Conservation (phyloP, 2,797 vertebrate species). For the Bryconaethiops microstoma region DNA sequence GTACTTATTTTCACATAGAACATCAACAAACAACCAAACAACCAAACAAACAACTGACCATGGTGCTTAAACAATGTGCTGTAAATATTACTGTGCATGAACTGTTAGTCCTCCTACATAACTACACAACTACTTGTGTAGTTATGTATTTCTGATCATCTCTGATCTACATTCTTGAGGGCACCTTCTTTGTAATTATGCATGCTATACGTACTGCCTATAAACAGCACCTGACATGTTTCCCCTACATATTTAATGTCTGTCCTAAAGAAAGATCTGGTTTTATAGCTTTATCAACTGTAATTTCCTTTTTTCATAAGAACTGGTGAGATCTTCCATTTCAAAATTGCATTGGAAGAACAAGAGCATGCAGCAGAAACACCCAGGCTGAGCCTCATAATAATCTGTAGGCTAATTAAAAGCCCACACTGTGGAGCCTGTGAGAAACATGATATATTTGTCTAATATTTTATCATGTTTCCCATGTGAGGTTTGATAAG, state of each 20-base stretch:
- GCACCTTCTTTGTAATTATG: neutral
- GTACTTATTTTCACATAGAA: too few relatives aligned
- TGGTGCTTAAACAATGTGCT: too few relatives aligned
- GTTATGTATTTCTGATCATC: slow-evolving; percentile 1
- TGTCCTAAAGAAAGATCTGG: neutral
- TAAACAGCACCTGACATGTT: neutral
- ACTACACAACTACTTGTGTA: too few relatives aligned
- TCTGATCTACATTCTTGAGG: neutral
- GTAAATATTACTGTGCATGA: too few relatives aligned
- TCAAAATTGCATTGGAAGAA: neutral
- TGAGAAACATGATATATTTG: slow-evolving; percentile 37
- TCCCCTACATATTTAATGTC: neutral
- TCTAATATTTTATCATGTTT: slow-evolving; percentile 32
- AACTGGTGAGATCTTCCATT: neutral
- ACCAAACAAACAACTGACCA: too few relatives aligned
- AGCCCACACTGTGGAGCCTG: slow-evolving; percentile 29
- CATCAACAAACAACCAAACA: too few relatives aligned
- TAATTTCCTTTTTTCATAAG: neutral
- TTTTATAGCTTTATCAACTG: neutral
- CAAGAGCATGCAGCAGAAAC: neutral
- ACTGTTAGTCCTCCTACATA: too few relatives aligned
- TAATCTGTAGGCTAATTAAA: slow-evolving; percentile 38
- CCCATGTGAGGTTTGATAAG: slow-evolving; percentile 27
- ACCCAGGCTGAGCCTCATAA: neutral
- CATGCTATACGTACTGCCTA: neutral